Percentiles rank a stretch among this genome's conserved stretches.
These are phyloP conservation scores for Paradisaea rubra DNA, from an alignment of 2,113 vertebrate species.

Conservation along the genomic window DNA sequence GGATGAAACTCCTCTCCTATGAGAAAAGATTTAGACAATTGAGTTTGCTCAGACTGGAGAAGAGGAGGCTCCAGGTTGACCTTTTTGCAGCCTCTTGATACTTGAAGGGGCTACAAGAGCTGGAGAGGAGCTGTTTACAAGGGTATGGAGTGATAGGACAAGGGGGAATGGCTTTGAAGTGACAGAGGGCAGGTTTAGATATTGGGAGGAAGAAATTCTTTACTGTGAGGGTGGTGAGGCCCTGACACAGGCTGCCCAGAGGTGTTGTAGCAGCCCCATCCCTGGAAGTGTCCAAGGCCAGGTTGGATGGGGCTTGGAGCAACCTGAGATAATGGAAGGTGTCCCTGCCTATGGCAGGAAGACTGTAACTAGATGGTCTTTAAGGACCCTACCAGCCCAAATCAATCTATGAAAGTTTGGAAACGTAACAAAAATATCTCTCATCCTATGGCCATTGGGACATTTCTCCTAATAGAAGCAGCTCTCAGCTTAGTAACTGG, in stretches of 20 bases:
- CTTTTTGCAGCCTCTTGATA: not conserved
- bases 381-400: not conserved
- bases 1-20: not conserved
- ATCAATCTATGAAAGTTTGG: not conserved
- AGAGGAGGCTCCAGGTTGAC: not conserved
- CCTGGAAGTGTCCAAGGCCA: not conserved
- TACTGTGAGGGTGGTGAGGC: not conserved
- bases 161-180: not conserved
- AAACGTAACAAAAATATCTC: not conserved
- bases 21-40: not conserved
- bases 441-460: rapidly evolving
- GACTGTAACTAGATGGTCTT: not conserved
- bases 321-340: not conserved
- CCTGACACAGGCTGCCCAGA: not conserved
- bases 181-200: not conserved
- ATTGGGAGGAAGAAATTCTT: not conserved
- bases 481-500: not conserved
- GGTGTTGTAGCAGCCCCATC: not conserved
- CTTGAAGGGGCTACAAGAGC: not conserved
- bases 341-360: not conserved
- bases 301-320: not conserved
- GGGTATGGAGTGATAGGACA: not conserved
- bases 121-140: not conserved
- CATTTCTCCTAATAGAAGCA: not conserved
- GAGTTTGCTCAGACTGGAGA: not conserved